Evolutionary conservation across 2,888 invertebrate species (phyloP), one percentile per base, ranked within the genome.

Genomic region (Brachyopa scutellaris): DNA sequence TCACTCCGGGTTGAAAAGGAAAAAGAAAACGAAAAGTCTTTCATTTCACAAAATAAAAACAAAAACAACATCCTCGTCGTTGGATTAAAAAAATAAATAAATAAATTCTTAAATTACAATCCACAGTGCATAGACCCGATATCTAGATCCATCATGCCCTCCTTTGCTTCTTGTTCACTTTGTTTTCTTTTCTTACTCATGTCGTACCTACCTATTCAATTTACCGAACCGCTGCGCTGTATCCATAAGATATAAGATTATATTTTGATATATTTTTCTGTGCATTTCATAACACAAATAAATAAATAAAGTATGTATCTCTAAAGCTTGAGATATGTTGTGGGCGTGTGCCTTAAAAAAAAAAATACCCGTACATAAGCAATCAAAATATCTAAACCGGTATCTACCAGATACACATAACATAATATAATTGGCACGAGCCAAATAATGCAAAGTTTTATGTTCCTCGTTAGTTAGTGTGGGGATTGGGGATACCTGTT

Each of bases 341-440:
- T 82, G 77, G 82, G 82, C 82, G 82, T 49, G 61, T 73, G 67
- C 67, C 38, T 17, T 11, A 33, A 61, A 38, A 61, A 42, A 33
- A 67, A 36, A 40, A 59, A 42, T 26, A 15, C 6, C 36, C 1
- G 47, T 26, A 1, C 47, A 7, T 55, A 21, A n/a, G 53, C 33
- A 66, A 78, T 66, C 66, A 59, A 72, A 72, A 72, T 72, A 55
- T 57, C 21, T 17, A 61, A 76, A 76, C 67, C 67, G 59, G 74
- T 76, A 76, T 74, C 47, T 62, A 26, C 23, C 23, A 23, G 19
- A 15, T 15, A 26, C 26, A 57, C 40, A 40, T 40, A 59, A 51
- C 49, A 53, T 59, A 57, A 73, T 42, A 82, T 77, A 82, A 77
- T 82, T 82, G 82, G 77, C 82, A 82, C 82, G 82, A 77, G 82